These are phyloP conservation scores for Neosilurus mollespiculum DNA, from an alignment of 2,797 vertebrate genomes.

Conservation along the genomic window DNA sequence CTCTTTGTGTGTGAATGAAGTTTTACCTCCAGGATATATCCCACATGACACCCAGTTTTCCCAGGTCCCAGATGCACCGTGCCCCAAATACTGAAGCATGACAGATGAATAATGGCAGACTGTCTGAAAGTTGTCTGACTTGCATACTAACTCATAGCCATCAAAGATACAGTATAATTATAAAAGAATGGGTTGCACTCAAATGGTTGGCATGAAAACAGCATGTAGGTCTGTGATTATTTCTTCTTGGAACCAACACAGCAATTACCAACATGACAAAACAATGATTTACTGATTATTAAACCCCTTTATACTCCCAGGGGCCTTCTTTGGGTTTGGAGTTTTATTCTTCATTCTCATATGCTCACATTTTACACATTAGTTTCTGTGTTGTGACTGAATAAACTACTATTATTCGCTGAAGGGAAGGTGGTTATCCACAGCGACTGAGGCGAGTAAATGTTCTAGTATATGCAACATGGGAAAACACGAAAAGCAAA, in stretches of 20 bases:
- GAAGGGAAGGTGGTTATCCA: too few species aligned
- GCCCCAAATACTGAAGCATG: neutral
- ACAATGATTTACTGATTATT: neutral
- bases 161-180: neutral
- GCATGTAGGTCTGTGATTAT: neutral
- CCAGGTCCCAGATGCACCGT: neutral
- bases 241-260: conserved; percentile 5
- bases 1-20: neutral
- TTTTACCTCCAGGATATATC: neutral
- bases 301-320: neutral
- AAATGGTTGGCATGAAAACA: neutral
- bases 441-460: too few species aligned
- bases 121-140: conserved; percentile 5
- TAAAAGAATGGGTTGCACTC: neutral
- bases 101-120: neutral
- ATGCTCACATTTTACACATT: neutral
- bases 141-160: neutral
- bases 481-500: too few species aligned
- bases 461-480: too few species aligned
- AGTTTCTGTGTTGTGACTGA: neutral
- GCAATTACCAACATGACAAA: neutral
- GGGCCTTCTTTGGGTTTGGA: neutral
- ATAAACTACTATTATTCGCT: neutral
- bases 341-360: neutral
- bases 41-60: neutral